Evolutionary conservation across 2,888 invertebrate species (phyloP).

Genomic region (Aspidapion aeneum): DNA sequence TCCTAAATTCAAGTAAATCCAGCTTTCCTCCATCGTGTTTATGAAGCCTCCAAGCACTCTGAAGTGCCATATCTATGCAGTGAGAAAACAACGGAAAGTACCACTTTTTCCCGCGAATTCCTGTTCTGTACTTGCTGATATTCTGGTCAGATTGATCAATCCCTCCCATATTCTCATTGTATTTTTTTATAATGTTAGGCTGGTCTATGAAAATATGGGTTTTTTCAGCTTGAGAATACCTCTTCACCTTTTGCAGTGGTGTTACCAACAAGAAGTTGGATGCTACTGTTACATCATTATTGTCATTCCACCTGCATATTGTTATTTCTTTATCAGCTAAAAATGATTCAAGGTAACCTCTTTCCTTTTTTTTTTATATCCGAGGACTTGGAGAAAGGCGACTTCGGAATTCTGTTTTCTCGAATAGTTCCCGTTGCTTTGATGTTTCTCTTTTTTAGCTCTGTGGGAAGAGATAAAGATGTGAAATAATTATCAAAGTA

Average conservation of each 20-base stretch:
- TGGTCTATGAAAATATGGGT: not conserved
- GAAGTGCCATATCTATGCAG: slow-evolving; percentile 25
- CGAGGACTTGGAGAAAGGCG: not conserved
- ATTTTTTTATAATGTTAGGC: slow-evolving; percentile 6
- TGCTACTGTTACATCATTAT: slow-evolving; percentile 10
- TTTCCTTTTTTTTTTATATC: not conserved
- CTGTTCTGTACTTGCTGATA: slow-evolving; percentile 5
- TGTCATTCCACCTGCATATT: slow-evolving; percentile 14
- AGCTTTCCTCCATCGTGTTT: slow-evolving; percentile 11
- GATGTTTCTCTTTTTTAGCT: not conserved
- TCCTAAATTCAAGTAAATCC: slow-evolving; percentile 5
- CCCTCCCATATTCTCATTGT: slow-evolving; percentile 10
- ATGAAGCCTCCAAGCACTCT: slow-evolving; percentile 18
- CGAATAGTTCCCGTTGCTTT: slow-evolving; percentile 10
- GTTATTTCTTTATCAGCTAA: slow-evolving; percentile 1
- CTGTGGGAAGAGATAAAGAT: slow-evolving; percentile 1
- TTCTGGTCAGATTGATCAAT: slow-evolving; percentile 8
- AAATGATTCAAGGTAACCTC: slow-evolving; percentile 4
- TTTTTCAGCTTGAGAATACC: slow-evolving; percentile 11
- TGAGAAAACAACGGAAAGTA: slow-evolving; percentile 28
- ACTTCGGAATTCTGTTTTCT: slow-evolving; percentile 7
- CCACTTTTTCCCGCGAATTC: slow-evolving; percentile 29
- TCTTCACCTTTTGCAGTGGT: not conserved
- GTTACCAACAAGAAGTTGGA: slow-evolving; percentile 1
- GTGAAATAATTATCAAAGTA: slow-evolving; percentile 17